Conservation (phyloP, 2,888 invertebrate genomes). For the Willowsia nigromaculata region DNA sequence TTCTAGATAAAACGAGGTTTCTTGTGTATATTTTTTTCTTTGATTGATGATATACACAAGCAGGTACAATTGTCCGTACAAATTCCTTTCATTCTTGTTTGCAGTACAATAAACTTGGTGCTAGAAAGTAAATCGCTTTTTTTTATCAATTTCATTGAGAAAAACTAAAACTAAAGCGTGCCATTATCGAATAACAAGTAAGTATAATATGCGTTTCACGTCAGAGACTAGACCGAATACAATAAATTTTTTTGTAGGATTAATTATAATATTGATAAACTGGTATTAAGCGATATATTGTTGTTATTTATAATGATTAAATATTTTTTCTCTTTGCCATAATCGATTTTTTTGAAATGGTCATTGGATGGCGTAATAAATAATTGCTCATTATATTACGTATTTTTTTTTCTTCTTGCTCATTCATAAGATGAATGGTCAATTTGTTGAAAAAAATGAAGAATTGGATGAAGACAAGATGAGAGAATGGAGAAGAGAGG, state of each 20-base stretch:
- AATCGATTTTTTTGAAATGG: not conserved
- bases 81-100: not conserved
- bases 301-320: no score
- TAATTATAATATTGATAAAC: not conserved
- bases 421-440: not conserved
- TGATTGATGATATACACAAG: slow-evolving; percentile 8
- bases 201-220: not conserved
- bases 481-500: not conserved
- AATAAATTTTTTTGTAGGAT: not conserved
- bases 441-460: not conserved
- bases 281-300: not conserved
- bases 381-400: not conserved
- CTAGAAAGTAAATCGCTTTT: no score
- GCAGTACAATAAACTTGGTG: not conserved
- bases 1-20: not conserved
- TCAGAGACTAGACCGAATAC: slow-evolving; percentile 28
- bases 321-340: no score
- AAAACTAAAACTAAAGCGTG: not conserved
- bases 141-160: no score
- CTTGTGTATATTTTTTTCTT: not conserved
- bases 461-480: not conserved
- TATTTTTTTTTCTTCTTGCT: not conserved
- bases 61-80: slow-evolving; percentile 44
- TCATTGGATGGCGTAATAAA: not conserved
- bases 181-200: not conserved